These are phyloP conservation scores for Litocranius walleri DNA, from an alignment of 2,113 vertebrate genomes.

Conservation along the genomic window DNA sequence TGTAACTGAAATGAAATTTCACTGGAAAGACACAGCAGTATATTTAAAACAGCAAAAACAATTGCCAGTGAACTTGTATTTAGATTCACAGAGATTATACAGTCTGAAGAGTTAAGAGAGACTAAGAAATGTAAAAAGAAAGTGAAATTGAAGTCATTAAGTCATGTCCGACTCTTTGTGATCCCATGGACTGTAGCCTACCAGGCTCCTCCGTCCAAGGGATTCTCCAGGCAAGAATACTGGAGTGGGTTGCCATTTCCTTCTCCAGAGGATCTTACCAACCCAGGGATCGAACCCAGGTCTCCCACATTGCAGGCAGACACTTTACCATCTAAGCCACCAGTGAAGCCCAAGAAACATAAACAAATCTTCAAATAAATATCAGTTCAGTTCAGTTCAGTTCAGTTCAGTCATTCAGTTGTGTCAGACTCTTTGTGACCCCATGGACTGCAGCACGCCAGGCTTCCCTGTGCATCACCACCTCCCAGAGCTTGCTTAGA, in stretches of 20 bases:
- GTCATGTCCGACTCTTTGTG: not conserved
- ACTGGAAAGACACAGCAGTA: not conserved
- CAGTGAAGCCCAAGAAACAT: not conserved
- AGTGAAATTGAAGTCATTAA: not conserved
- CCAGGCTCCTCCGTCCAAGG: not conserved
- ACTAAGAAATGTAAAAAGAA: not conserved
- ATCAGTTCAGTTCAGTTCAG: not conserved
- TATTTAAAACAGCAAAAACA: not conserved
- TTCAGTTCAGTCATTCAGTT: not conserved
- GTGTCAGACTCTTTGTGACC: not conserved
- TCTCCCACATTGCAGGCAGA: not conserved
- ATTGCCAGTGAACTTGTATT: not conserved
- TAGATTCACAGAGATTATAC: not conserved
- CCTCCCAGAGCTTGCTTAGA: not conserved
- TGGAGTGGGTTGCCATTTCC: not conserved
- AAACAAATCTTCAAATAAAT: not conserved
- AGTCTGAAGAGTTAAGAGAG: not conserved
- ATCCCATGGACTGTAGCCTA: not conserved
- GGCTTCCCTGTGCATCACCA: not conserved
- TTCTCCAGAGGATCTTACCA: not conserved
- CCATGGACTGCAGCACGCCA: not conserved
- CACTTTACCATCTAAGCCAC: not conserved
- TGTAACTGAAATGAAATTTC: not conserved
- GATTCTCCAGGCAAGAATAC: not conserved
- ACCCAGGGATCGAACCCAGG: not conserved